A percentile compares a stretch with the other conserved stretches of the same genome.
These are phyloP conservation scores for Vireo altiloquus DNA, from an alignment of 2,113 vertebrate genomes.

Conservation along the genomic window DNA sequence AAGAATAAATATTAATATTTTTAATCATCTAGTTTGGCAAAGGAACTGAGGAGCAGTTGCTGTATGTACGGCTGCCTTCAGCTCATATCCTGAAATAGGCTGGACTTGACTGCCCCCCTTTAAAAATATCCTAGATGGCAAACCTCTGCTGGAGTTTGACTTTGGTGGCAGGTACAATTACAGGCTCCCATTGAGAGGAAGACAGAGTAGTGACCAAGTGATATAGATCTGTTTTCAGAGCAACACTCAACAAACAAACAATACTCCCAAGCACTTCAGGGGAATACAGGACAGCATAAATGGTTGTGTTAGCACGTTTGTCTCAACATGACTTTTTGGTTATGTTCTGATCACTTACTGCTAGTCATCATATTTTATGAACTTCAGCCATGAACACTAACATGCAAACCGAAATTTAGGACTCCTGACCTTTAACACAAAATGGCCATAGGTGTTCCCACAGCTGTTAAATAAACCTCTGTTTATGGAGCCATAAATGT, in stretches of 20 bases:
- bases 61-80: background rate
- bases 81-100: background rate
- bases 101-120: background rate
- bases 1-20: conserved; percentile 56
- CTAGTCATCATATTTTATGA: conserved; percentile 34
- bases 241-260: background rate
- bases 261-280: background rate
- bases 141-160: background rate
- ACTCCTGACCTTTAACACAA: conserved; percentile 57
- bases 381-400: conserved; percentile 1
- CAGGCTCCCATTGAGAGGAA: background rate
- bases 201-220: background rate
- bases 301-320: background rate
- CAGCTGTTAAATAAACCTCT: conserved; percentile 69
- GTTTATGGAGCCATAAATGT: conserved; percentile 70
- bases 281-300: background rate
- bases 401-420: conserved; percentile 52
- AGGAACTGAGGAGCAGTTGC: conserved; percentile 19
- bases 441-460: conserved; percentile 63
- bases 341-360: background rate
- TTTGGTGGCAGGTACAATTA: background rate
- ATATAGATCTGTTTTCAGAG: conserved; percentile 6
- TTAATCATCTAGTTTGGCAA: conserved; percentile 22
- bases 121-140: background rate
- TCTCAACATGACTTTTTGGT: background rate